Percentiles rank a stretch among this genome's conserved stretches.
These are phyloP conservation scores for Listrodromus nycthemerus DNA, from an alignment of 2,888 invertebrate species.

Conservation along the genomic window DNA sequence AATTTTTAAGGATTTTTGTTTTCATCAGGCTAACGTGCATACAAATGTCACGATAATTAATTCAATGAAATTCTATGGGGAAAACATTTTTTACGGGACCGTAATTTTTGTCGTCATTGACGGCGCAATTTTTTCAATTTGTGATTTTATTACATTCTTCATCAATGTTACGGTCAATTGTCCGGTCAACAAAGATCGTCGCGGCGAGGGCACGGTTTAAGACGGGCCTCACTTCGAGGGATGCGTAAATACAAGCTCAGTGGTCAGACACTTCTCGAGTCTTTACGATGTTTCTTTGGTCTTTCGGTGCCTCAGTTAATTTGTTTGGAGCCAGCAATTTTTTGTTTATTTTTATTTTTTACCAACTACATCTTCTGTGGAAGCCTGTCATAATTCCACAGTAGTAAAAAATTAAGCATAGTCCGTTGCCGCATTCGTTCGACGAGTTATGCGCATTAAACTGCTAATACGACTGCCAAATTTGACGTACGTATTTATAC, in stretches of 20 bases:
- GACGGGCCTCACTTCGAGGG: conserved; percentile 39
- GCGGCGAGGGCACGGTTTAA: background rate
- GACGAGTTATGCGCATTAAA: conserved; percentile 69
- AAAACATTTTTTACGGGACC: background rate
- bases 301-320: conserved; percentile 43
- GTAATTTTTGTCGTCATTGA: background rate
- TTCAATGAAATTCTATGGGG: background rate
- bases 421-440: conserved; percentile 18
- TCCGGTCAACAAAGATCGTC: conserved; percentile 7
- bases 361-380: conserved; percentile 14
- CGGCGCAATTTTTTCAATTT: background rate
- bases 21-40: background rate
- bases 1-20: background rate
- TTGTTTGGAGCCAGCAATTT: conserved; percentile 41
- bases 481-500: conserved; percentile 63
- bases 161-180: conserved; percentile 15
- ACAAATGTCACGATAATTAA: background rate
- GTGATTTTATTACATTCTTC: background rate
- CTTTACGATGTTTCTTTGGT: conserved; percentile 52
- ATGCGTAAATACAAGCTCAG: conserved; percentile 21
- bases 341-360: background rate
- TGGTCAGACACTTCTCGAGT: conserved; percentile 21
- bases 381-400: conserved; percentile 19
- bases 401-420: conserved; percentile 35
- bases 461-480: conserved; percentile 71